phyloP scores from a whole-genome alignment of 2,888 invertebrate species.

The Stomorhina lunata region DNA sequence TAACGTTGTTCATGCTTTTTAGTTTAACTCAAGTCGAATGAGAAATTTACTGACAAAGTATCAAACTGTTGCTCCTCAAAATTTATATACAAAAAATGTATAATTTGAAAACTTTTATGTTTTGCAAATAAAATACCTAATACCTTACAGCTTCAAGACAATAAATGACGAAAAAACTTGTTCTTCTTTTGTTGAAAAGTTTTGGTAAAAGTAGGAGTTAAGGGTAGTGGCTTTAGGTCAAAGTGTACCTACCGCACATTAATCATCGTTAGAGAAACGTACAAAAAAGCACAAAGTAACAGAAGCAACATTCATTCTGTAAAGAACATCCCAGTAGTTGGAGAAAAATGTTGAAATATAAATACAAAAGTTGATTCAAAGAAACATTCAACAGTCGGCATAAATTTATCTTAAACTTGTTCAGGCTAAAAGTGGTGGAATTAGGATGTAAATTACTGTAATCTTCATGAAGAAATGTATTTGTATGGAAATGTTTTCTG shows the following conservation, averaged over 20 bases:
- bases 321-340: not conserved
- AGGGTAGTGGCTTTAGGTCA: conserved; percentile 19
- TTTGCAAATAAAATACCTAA: not conserved
- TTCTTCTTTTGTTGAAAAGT: not conserved
- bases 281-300: not conserved
- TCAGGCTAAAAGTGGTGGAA: not conserved
- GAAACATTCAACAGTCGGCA: not conserved
- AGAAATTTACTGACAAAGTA: not conserved
- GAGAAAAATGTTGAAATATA: not conserved
- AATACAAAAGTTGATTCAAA: not conserved
- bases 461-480: no score
- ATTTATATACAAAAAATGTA: not conserved
- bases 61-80: conserved; percentile 21
- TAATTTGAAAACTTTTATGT: conserved; percentile 10
- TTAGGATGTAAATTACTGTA: no score
- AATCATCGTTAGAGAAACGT: conserved; percentile 49
- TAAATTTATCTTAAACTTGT: conserved; percentile 31
- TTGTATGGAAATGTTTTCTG: no score
- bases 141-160: not conserved
- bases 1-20: no score
- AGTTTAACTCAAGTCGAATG: not conserved
- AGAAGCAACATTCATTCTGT: not conserved
- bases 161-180: conserved; percentile 13
- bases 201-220: not conserved
- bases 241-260: not conserved